Evolutionary conservation across 1,140 invertebrate species (phyloP), one percentile per base, ranked within the genome.

Genomic region (Caligus rogercresseyi): DNA sequence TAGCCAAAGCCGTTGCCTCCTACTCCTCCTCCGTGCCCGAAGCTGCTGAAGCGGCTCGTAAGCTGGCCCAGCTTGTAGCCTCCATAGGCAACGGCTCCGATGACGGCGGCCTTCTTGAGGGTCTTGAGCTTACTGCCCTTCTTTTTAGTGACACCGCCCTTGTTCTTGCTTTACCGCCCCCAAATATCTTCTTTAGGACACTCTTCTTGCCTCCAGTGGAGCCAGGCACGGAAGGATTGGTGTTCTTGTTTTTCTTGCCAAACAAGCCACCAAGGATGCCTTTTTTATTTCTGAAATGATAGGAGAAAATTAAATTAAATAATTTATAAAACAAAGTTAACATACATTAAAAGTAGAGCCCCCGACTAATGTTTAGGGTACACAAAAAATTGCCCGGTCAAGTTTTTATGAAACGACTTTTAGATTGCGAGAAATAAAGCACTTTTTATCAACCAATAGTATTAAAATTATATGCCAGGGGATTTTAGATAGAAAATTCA

Each of bases 81-180:
- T 3, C 60, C 60, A 52, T 62, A 62, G 16, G 60, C 60, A 14
- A 20, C 60, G 16, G 51, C 60, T 14, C 60, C 60, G 13, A 62
- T 62, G 16, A 54, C 60, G 21, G 60, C 60, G 14, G 60, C 60
- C 24, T 62, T 62, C 13, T 54, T 54, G 20, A 62, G 31, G n/a
- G 60, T 62, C 21, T 54, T 52, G 19, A 62, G n/a, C 20, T 43
- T 53, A 21, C 24, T 31, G 57, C 24, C 18, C 24, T 31, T 60
- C 21, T 60, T 60, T 20, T 60, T 60, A 13, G 16, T 25, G n/a
- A 24, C 57, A 13, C 15, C 15, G 15, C 24, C 20, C 3, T 60
- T 2, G 26, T 60, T 51, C 11, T 25, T 60, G 57, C 51, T 25
- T 21, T 56, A 7, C 13, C 19, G n/a, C 20, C 14, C 15, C 19